These are phyloP conservation scores for Aphelinus atriplicis DNA, from an alignment of 1,140 invertebrate genomes.

Conservation along the genomic window DNA sequence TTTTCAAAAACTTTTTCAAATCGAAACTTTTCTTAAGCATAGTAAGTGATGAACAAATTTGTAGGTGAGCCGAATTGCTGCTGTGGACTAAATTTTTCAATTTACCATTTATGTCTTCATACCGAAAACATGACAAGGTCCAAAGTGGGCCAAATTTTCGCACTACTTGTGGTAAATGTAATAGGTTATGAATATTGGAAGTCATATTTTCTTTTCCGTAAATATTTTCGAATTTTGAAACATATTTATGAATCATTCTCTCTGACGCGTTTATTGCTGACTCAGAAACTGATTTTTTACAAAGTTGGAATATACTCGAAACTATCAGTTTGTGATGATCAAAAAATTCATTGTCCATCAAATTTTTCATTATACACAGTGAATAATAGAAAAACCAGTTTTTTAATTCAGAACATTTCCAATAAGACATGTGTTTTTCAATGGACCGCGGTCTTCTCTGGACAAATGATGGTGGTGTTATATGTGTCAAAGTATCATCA, in stretches of 20 bases:
- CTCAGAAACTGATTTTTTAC: neutral
- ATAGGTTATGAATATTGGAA: conserved; percentile 34
- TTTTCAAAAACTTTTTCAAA: too few species aligned
- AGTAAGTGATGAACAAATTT: conserved; percentile 12
- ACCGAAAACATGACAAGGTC: neutral
- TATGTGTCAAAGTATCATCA: conserved; percentile 16
- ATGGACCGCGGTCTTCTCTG: conserved; percentile 33
- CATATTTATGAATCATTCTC: conserved; percentile 4
- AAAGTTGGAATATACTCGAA: too few species aligned
- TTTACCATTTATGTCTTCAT: conserved; percentile 38
- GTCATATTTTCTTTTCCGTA: conserved; percentile 9
- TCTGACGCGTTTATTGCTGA: neutral
- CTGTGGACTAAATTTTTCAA: neutral
- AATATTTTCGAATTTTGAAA: conserved; percentile 25
- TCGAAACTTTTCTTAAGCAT: neutral
- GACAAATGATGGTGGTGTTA: neutral
- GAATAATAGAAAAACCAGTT: conserved; percentile 29
- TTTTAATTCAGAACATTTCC: conserved; percentile 33
- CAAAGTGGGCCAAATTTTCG: conserved; percentile 30
- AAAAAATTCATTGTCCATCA: conserved; percentile 31
- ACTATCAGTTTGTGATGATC: conserved; percentile 41
- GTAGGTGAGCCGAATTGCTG: too few species aligned
- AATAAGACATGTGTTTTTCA: conserved; percentile 22
- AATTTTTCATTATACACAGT: neutral
- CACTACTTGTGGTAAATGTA: conserved; percentile 35